Percentiles rank a stretch among this genome's conserved stretches.
Evolutionary conservation across 2,888 invertebrate genomes (phyloP).

Genomic region (Tetragonisca angustula): DNA sequence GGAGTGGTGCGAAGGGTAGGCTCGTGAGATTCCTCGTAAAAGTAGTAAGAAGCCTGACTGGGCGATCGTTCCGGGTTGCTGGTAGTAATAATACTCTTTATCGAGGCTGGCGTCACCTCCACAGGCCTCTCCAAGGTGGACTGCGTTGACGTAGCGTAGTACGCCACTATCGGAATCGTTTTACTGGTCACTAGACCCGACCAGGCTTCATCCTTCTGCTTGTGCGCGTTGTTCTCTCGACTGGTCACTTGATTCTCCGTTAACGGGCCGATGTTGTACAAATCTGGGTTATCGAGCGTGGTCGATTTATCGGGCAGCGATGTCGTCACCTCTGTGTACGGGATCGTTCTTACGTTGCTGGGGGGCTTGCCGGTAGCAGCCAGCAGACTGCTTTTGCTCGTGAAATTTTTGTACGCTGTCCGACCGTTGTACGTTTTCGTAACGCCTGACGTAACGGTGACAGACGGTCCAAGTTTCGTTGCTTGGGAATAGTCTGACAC

Average conservation of each 20-base stretch:
- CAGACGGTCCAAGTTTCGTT: slow-evolving; percentile 39
- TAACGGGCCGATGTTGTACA: slow-evolving; percentile 67
- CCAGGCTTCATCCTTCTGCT: slow-evolving; percentile 81
- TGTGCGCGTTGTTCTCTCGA: slow-evolving; percentile 68
- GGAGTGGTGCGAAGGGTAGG: slow-evolving; percentile 73
- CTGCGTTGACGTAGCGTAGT: slow-evolving; percentile 86
- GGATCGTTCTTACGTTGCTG: slow-evolving; percentile 35
- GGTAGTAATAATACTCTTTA: slow-evolving; percentile 72
- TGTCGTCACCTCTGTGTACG: slow-evolving; percentile 74
- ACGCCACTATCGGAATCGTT: slow-evolving; percentile 87
- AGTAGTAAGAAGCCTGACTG: slow-evolving; percentile 87
- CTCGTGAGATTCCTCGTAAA: slow-evolving; percentile 86
- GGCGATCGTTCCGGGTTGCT: slow-evolving; percentile 65
- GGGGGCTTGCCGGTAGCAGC: slow-evolving; percentile 17
- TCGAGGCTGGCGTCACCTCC: slow-evolving; percentile 76
- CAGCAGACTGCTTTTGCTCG: not conserved
- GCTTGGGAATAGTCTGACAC: slow-evolving; percentile 61
- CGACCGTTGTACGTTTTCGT: slow-evolving; percentile 53
- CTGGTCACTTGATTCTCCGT: slow-evolving; percentile 77
- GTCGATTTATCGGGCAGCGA: slow-evolving; percentile 58
- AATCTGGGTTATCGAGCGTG: slow-evolving; percentile 66
- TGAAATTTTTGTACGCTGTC: slow-evolving; percentile 54
- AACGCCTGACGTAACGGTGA: slow-evolving; percentile 18
- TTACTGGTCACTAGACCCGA: slow-evolving; percentile 85
- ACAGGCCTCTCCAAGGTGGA: slow-evolving; percentile 74